These are phyloP conservation scores for Microcebus tavaratra DNA, from an alignment of 2,113 vertebrate species.

Conservation along the genomic window DNA sequence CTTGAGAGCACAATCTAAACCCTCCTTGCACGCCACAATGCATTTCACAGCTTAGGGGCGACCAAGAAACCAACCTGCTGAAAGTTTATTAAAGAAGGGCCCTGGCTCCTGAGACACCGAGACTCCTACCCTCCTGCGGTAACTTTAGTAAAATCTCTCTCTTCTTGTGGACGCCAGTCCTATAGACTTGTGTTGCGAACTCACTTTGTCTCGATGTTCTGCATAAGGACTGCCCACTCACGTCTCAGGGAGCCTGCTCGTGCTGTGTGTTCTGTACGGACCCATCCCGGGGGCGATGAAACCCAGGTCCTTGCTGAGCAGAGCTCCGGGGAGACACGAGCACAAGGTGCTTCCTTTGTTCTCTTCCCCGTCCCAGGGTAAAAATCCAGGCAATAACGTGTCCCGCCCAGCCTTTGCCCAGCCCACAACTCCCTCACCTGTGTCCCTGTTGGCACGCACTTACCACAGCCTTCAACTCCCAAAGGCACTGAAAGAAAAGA, in stretches of 20 bases:
- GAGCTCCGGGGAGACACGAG: background rate
- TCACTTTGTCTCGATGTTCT: background rate
- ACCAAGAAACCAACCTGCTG: background rate
- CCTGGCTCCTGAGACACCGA: background rate
- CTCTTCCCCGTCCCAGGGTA: background rate
- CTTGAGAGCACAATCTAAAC: background rate
- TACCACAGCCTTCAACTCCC: background rate
- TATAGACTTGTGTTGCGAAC: background rate
- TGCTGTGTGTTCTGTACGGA: background rate
- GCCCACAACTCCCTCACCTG: background rate
- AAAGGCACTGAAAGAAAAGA: background rate
- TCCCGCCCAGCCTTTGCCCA: background rate
- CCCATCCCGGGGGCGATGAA: background rate
- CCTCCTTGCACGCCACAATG: no score
- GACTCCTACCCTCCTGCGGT: background rate
- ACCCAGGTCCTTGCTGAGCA: no score
- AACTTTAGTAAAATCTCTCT: accelerated
- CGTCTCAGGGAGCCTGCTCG: background rate
- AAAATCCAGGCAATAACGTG: background rate
- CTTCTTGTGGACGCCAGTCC: background rate
- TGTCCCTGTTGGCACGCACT: background rate
- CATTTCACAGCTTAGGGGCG: background rate
- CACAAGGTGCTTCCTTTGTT: no score
- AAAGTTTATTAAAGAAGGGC: background rate
- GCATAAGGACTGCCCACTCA: background rate